A percentile compares a stretch with the other conserved stretches of the same genome.
These are phyloP conservation scores for Papilio xuthus DNA, from an alignment of 1,140 invertebrate species.

Conservation along the genomic window DNA sequence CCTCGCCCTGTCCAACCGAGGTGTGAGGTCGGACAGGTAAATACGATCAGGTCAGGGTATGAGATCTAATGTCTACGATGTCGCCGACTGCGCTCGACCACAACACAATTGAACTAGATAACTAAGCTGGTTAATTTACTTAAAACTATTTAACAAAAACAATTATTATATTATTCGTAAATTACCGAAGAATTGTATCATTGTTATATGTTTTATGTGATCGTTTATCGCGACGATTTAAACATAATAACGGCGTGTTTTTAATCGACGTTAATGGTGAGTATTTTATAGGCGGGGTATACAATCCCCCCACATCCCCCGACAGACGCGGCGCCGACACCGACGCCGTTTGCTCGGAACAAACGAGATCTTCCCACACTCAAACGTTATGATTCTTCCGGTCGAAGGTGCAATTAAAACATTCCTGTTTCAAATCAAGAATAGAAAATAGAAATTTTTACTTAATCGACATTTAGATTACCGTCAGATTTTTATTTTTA, in stretches of 20 bases:
- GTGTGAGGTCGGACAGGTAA: background rate
- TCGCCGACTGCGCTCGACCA: background rate
- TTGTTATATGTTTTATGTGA: background rate
- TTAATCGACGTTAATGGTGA: background rate
- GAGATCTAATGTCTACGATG: background rate
- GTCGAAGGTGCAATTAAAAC: background rate
- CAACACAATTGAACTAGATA: background rate
- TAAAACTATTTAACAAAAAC: background rate
- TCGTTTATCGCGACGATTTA: background rate
- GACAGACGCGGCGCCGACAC: background rate
- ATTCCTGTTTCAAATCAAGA: background rate
- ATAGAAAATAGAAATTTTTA: conserved; percentile 4
- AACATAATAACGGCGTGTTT: background rate
- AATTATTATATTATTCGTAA: background rate
- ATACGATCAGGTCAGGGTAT: background rate
- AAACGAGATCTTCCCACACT: conserved; percentile 22
- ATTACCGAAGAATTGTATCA: background rate
- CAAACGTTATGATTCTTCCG: background rate
- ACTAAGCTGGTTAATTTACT: background rate
- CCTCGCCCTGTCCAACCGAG: background rate
- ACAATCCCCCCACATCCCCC: background rate
- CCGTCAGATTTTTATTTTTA: background rate
- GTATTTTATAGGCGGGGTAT: background rate
- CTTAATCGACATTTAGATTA: background rate
- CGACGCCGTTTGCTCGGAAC: background rate